Conservation (phyloP, 2,113 vertebrate genomes). For the Formicarius rufipectus region DNA sequence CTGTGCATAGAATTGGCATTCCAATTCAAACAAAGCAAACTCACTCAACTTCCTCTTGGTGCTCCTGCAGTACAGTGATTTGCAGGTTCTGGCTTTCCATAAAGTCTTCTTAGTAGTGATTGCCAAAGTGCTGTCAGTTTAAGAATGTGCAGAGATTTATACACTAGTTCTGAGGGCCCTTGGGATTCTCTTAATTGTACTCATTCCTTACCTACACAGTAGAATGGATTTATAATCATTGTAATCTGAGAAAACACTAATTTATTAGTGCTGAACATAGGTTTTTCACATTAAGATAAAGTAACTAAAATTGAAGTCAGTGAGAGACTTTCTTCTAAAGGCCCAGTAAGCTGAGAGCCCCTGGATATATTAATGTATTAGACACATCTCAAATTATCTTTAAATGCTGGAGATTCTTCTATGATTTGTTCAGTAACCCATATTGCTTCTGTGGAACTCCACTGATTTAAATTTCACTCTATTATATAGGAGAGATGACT, state of each 20-base stretch:
- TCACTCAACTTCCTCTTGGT: background rate
- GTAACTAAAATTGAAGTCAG: slow-evolving; percentile 13
- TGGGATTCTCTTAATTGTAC: slow-evolving; percentile 13
- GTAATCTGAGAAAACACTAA: slow-evolving; percentile 3
- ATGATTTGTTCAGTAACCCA: background rate
- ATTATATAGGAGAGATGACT: background rate
- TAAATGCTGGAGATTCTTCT: background rate
- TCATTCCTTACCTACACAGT: background rate
- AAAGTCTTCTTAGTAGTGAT: background rate
- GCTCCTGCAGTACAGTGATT: background rate
- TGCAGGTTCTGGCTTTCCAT: background rate
- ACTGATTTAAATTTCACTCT: background rate
- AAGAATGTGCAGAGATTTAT: slow-evolving; percentile 23
- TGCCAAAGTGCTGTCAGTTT: slow-evolving; percentile 10
- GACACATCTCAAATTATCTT: background rate
- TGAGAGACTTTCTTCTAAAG: background rate
- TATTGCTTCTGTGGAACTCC: background rate
- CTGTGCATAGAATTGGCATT: background rate
- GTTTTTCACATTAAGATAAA: slow-evolving; percentile 19
- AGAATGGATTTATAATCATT: slow-evolving; percentile 27
- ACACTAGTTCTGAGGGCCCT: background rate
- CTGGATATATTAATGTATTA: background rate
- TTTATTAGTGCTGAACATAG: slow-evolving; percentile 3
- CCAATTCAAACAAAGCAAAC: background rate
- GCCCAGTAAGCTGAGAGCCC: background rate